Percentiles rank a stretch among this genome's conserved stretches.
Evolutionary conservation across 2,797 vertebrate species (phyloP).

Genomic region (Arrhamphus sclerolepis): DNA sequence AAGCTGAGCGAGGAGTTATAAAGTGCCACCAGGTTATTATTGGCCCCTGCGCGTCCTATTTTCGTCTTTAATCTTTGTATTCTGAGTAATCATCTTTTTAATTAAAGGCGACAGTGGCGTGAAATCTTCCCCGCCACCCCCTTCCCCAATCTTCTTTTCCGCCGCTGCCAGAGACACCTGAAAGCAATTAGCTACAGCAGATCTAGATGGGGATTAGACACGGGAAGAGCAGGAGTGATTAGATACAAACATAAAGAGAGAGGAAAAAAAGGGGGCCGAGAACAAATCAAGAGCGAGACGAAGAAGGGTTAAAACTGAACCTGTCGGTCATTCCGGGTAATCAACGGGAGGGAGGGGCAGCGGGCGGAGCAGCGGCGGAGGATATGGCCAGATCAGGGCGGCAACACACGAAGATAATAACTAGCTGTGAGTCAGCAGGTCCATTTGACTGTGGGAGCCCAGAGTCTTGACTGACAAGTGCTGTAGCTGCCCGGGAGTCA

Average conservation of each 20-base stretch:
- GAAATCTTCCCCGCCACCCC: conserved; percentile 42
- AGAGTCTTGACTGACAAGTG: conserved; percentile 55
- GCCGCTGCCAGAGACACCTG: conserved; percentile 58
- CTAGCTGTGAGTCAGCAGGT: conserved; percentile 36
- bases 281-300: not conserved
- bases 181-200: conserved; percentile 65
- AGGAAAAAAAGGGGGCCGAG: not conserved
- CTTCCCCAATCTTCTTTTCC: conserved; percentile 14
- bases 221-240: conserved; percentile 33
- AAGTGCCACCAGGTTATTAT: conserved; percentile 49
- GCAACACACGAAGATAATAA: conserved; percentile 41
- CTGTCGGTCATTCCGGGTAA: conserved; percentile 8
- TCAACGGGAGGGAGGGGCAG: conserved; percentile 33
- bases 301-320: not conserved
- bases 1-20: conserved; percentile 45
- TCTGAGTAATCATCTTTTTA: conserved; percentile 71
- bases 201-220: conserved; percentile 56
- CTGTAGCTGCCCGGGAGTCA: conserved; percentile 9
- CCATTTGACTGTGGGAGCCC: conserved; percentile 16
- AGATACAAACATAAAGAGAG: conserved; percentile 25
- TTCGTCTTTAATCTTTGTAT: conserved; percentile 57
- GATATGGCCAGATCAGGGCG: conserved; percentile 30
- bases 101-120: conserved; percentile 61
- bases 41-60: conserved; percentile 48
- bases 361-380: conserved; percentile 7